Percentiles rank a stretch among this genome's conserved stretches.
These are phyloP conservation scores for Caenorhabditis sp. DNA, from an alignment of 2,888 invertebrate genomes.

Conservation along the genomic window DNA sequence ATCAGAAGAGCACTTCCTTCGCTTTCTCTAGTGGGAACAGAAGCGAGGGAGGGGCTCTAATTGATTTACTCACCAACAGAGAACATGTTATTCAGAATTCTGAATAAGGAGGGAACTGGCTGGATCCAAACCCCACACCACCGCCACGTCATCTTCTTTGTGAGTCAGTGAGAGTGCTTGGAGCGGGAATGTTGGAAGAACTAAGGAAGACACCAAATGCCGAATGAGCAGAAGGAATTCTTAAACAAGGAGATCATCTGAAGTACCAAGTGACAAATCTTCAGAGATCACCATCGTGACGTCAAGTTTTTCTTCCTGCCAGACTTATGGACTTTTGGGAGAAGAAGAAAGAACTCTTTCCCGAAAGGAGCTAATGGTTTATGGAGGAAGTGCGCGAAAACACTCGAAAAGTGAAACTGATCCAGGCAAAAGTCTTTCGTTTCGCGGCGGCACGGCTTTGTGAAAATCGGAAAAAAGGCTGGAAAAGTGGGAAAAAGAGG, in stretches of 20 bases:
- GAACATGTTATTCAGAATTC: slow-evolving; percentile 16
- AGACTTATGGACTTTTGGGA: not conserved
- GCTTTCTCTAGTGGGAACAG: not conserved
- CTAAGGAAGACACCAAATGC: not conserved
- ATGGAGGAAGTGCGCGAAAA: slow-evolving; percentile 9
- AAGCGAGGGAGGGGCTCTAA: slow-evolving; percentile 10
- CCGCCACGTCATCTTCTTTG: not conserved
- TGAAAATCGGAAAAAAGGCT: slow-evolving; percentile 1
- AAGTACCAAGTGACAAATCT: not conserved
- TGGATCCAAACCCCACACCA: too few species aligned
- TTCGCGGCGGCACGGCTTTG: slow-evolving; percentile 11
- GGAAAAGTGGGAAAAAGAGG: not conserved
- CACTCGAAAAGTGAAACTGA: slow-evolving; percentile 31
- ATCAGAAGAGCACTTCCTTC: not conserved
- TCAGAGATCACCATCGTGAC: not conserved
- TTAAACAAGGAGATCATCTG: not conserved
- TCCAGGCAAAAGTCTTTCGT: slow-evolving; percentile 14
- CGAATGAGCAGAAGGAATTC: not conserved
- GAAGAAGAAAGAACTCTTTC: too few species aligned
- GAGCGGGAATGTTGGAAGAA: not conserved
- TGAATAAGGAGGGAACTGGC: not conserved
- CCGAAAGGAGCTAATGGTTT: not conserved
- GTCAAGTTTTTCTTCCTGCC: not conserved
- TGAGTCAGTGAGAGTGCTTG: not conserved
- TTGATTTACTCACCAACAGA: slow-evolving; percentile 26